Evolutionary conservation across 2,113 vertebrate genomes (phyloP).

Genomic region (Stomatorhinus ivindoensis): DNA sequence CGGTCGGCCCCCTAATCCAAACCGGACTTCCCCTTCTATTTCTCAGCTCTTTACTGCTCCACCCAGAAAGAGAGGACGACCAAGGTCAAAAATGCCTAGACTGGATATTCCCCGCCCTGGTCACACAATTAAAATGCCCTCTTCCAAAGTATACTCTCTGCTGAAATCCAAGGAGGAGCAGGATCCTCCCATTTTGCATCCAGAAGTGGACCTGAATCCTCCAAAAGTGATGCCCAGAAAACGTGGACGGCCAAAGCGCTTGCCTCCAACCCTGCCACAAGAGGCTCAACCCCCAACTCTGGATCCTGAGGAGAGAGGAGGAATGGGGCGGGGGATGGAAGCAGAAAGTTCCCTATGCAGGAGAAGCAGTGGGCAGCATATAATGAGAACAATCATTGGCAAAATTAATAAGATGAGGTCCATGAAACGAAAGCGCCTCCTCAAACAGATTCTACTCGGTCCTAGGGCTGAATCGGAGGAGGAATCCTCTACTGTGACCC

Average conservation of each 20-base stretch:
- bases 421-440: slow-evolving; percentile 80
- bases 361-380: slow-evolving; percentile 73
- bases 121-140: slow-evolving; percentile 64
- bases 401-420: slow-evolving; percentile 95
- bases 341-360: slow-evolving; percentile 59
- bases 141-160: slow-evolving; percentile 66
- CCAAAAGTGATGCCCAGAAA: slow-evolving; percentile 72
- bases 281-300: slow-evolving; percentile 61
- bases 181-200: slow-evolving; percentile 70
- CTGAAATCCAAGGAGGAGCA: slow-evolving; percentile 65
- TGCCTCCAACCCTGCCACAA: slow-evolving; percentile 43
- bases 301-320: slow-evolving; percentile 48
- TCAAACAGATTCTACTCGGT: slow-evolving; percentile 72
- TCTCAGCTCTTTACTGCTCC: slow-evolving; percentile 35
- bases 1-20: slow-evolving; percentile 38
- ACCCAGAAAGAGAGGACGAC: slow-evolving; percentile 72
- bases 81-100: slow-evolving; percentile 69
- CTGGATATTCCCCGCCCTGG: slow-evolving; percentile 60
- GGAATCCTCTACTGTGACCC: slow-evolving; percentile 43
- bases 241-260: slow-evolving; percentile 81
- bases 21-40: slow-evolving; percentile 36
- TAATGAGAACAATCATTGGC: slow-evolving; percentile 87
- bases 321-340: slow-evolving; percentile 42
- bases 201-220: slow-evolving; percentile 69
- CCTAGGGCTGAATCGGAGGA: slow-evolving; percentile 40